These are phyloP conservation scores for Mythimna pallens DNA, from an alignment of 2,888 invertebrate species.

Conservation along the genomic window DNA sequence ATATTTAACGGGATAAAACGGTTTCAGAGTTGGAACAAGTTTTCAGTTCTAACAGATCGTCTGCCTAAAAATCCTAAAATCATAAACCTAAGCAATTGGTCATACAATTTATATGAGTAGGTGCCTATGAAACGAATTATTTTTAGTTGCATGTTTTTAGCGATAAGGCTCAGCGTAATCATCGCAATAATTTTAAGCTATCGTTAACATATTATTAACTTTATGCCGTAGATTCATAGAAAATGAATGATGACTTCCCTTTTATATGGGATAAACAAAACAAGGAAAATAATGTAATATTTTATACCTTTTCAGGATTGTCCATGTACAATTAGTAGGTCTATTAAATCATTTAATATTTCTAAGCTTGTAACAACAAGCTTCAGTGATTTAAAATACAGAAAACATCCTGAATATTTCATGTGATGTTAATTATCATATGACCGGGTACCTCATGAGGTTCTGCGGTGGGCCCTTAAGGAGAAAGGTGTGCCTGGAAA, in stretches of 20 bases:
- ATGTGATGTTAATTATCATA: constrained; percentile 17
- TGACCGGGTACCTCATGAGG: background rate
- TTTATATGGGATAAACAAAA: constrained; percentile 4
- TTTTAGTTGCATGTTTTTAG: background rate
- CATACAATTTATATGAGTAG: background rate
- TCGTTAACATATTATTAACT: background rate
- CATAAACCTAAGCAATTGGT: background rate
- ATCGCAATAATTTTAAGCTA: background rate
- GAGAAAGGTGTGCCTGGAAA: too few species aligned
- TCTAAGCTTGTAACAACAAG: background rate
- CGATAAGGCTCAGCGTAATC: background rate
- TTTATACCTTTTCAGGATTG: background rate
- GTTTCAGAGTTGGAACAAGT: background rate
- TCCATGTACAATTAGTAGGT: background rate
- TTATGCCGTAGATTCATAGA: background rate
- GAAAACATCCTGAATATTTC: constrained; percentile 12
- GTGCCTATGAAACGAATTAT: background rate
- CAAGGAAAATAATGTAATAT: background rate
- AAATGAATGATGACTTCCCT: background rate
- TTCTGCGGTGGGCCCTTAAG: too few species aligned
- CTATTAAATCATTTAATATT: background rate
- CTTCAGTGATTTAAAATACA: constrained; percentile 15
- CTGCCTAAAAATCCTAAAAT: background rate
- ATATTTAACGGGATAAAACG: background rate
- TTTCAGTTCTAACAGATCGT: background rate